These are phyloP conservation scores for Rhea americana DNA, from an alignment of 2,113 vertebrate species.

Conservation along the genomic window DNA sequence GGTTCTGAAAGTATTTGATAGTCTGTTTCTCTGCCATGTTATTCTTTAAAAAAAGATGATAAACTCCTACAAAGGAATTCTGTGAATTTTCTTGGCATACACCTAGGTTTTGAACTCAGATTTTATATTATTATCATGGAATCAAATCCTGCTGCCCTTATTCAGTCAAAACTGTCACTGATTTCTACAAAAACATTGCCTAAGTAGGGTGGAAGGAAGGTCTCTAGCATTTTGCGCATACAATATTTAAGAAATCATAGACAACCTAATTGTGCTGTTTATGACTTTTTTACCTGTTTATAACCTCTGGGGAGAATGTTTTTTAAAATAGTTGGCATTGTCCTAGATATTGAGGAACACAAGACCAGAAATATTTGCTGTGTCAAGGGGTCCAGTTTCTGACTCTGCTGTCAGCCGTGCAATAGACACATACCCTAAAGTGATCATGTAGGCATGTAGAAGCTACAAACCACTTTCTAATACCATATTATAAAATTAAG, in stretches of 20 bases:
- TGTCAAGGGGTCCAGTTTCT: neutral
- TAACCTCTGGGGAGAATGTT: neutral
- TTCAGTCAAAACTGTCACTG: slow-evolving; percentile 16
- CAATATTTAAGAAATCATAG: neutral
- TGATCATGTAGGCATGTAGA: neutral
- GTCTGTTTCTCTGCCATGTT: neutral
- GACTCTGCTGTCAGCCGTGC: neutral
- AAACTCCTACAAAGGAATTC: neutral
- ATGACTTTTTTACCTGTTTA: neutral
- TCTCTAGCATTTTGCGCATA: neutral
- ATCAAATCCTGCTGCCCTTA: slow-evolving; percentile 27
- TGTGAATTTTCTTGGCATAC: neutral
- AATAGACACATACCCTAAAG: neutral
- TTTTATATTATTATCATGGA: neutral
- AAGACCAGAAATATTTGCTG: neutral
- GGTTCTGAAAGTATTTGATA: neutral
- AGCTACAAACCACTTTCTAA: neutral
- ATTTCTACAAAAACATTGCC: neutral
- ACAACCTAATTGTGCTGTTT: neutral
- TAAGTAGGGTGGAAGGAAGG: neutral
- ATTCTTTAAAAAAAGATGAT: neutral
- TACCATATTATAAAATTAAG: neutral
- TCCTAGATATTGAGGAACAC: neutral
- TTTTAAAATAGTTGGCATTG: neutral
- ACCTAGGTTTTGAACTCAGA: neutral